Evolutionary conservation across 2,888 invertebrate genomes (phyloP).

Genomic region (Encarsia formosa): DNA sequence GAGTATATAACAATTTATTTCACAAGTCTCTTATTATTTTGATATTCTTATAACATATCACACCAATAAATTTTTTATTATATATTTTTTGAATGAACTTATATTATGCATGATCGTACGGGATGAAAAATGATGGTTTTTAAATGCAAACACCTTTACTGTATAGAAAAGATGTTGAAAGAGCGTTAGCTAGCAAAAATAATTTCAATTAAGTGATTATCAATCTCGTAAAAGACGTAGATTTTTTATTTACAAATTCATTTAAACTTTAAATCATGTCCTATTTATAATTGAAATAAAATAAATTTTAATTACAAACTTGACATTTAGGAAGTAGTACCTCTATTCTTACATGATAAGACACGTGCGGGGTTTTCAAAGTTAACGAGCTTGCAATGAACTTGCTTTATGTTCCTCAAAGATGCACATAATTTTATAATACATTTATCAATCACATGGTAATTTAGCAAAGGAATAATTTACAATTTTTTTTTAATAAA

Average conservation of each 20-base stretch:
- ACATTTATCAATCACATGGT: too few relatives aligned
- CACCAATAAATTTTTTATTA: constrained; percentile 24
- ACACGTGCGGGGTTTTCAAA: constrained; percentile 3
- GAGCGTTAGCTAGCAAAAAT: not conserved
- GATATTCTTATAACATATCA: constrained; percentile 25
- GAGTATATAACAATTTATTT: constrained; percentile 18
- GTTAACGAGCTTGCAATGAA: constrained; percentile 15
- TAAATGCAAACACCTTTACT: constrained; percentile 26
- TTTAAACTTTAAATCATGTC: too few relatives aligned
- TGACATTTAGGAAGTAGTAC: too few relatives aligned
- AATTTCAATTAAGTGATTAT: constrained; percentile 5
- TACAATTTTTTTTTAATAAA: too few relatives aligned
- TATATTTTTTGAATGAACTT: constrained; percentile 25
- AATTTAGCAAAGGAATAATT: too few relatives aligned
- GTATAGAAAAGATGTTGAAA: constrained; percentile 4
- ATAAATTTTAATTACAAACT: too few relatives aligned
- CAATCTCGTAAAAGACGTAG: too few relatives aligned
- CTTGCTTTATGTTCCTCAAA: constrained; percentile 26
- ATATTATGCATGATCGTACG: constrained; percentile 26
- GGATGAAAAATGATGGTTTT: constrained; percentile 13
- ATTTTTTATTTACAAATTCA: too few relatives aligned
- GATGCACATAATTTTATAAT: constrained; percentile 19
- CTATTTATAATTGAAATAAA: too few relatives aligned
- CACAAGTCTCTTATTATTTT: constrained; percentile 22
- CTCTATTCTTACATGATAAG: too few relatives aligned